Evolutionary conservation across 2,888 invertebrate genomes (phyloP).

Genomic region (Sicus ferrugineus): DNA sequence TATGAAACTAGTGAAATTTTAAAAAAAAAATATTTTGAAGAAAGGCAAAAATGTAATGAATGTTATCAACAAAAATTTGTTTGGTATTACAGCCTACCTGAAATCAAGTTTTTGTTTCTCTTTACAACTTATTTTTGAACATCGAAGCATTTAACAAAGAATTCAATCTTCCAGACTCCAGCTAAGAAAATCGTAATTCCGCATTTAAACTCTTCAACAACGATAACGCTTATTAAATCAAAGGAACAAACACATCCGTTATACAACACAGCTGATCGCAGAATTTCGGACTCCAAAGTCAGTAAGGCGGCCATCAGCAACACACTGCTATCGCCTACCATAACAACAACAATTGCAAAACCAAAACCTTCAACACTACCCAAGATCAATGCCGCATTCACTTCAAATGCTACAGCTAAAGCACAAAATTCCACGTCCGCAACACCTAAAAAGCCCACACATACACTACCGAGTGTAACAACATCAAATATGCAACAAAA

Average conservation of each 20-base stretch:
- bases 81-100: too few relatives aligned
- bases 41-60: too few relatives aligned
- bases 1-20: too few relatives aligned
- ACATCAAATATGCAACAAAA: background rate
- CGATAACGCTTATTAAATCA: constrained; percentile 26
- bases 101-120: too few relatives aligned
- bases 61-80: too few relatives aligned
- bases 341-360: constrained; percentile 17
- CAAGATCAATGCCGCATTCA: constrained; percentile 38
- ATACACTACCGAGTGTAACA: background rate
- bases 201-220: constrained; percentile 35
- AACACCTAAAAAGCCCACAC: background rate
- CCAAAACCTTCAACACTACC: constrained; percentile 19
- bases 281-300: constrained; percentile 28
- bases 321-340: constrained; percentile 21
- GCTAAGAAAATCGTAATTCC: constrained; percentile 25
- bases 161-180: constrained; percentile 29
- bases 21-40: too few relatives aligned
- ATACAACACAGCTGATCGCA: constrained; percentile 22
- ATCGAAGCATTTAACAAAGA: too few relatives aligned
- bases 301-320: constrained; percentile 36
- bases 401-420: constrained; percentile 38
- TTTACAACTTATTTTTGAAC: too few relatives aligned
- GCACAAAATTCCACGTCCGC: background rate
- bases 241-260: constrained; percentile 19